Evolutionary conservation across 2,888 invertebrate genomes (phyloP).

Genomic region (Serrognathus titanus): DNA sequence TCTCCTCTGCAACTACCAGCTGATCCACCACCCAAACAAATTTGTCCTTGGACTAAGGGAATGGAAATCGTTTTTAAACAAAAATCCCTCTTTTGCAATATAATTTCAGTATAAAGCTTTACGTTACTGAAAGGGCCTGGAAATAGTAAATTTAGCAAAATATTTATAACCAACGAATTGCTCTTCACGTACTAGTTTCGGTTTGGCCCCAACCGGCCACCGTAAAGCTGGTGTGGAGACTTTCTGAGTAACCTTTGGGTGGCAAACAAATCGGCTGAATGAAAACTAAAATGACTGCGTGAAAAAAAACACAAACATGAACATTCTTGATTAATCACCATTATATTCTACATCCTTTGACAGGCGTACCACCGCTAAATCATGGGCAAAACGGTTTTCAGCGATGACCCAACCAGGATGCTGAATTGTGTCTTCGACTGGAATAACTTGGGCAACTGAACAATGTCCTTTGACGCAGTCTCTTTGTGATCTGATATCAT

Average conservation of each 20-base stretch:
- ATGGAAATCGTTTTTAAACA: conserved; percentile 9
- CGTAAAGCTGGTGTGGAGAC: conserved; percentile 29
- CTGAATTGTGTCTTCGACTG: conserved; percentile 42
- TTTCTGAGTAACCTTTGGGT: conserved; percentile 24
- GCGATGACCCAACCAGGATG: conserved; percentile 41
- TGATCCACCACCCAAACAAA: conserved; percentile 68
- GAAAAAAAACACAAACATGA: neutral
- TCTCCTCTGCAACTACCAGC: conserved; percentile 71
- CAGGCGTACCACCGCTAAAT: conserved; percentile 48
- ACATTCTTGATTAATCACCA: conserved; percentile 19
- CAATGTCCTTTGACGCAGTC: conserved; percentile 49
- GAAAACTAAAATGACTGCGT: conserved; percentile 34
- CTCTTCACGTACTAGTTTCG: conserved; percentile 34
- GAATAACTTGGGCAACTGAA: conserved; percentile 38
- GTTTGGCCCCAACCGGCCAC: conserved; percentile 49
- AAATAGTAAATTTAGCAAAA: conserved; percentile 11
- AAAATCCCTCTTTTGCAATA: conserved; percentile 16
- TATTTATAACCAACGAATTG: neutral
- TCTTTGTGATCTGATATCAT: conserved; percentile 39
- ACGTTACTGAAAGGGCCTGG: conserved; percentile 30
- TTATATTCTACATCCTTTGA: conserved; percentile 38
- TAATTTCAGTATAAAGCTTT: conserved; percentile 30
- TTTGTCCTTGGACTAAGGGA: conserved; percentile 40
- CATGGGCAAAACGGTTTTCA: conserved; percentile 29
- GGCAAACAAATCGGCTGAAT: conserved; percentile 43